A percentile compares a stretch with the other conserved stretches of the same genome.
phyloP scores from a whole-genome alignment of 2,113 vertebrate species.

The Sorex araneus region DNA sequence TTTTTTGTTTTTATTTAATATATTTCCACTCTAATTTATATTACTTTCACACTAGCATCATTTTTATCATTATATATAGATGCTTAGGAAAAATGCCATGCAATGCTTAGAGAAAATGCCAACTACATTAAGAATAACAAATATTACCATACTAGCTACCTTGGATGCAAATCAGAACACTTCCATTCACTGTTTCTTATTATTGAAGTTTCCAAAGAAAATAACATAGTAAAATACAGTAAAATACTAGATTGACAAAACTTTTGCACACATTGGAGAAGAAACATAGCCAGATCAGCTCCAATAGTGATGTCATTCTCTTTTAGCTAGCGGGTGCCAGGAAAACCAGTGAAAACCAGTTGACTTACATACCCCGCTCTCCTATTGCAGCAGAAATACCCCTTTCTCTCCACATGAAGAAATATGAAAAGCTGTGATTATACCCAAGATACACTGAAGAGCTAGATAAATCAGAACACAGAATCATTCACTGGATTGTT shows the following conservation, averaged over 20 bases:
- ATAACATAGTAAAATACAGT: not conserved
- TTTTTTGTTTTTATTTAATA: too few species aligned
- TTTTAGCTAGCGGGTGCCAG: not conserved
- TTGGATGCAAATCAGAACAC: not conserved
- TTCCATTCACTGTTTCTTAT: not conserved
- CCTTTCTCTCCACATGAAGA: not conserved
- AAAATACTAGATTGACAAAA: not conserved
- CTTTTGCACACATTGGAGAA: not conserved
- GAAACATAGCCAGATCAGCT: not conserved
- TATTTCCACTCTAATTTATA: not conserved
- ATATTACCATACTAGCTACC: constrained; percentile 5
- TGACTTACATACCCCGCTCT: not conserved
- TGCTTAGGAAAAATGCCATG: not conserved
- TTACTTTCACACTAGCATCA: not conserved
- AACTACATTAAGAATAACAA: not conserved
- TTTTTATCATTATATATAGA: not conserved
- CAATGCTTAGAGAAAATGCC: not conserved
- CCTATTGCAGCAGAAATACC: not conserved
- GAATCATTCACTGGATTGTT: not conserved
- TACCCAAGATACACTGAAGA: not conserved
- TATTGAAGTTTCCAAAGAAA: not conserved
- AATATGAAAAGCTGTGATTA: not conserved
- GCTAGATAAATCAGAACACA: not conserved
- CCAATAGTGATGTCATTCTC: not conserved
- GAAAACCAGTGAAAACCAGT: not conserved